Base-by-base conservation (phyloP, 2,113 vertebrate genomes). In the Plecturocebus donacophilus region DNA sequence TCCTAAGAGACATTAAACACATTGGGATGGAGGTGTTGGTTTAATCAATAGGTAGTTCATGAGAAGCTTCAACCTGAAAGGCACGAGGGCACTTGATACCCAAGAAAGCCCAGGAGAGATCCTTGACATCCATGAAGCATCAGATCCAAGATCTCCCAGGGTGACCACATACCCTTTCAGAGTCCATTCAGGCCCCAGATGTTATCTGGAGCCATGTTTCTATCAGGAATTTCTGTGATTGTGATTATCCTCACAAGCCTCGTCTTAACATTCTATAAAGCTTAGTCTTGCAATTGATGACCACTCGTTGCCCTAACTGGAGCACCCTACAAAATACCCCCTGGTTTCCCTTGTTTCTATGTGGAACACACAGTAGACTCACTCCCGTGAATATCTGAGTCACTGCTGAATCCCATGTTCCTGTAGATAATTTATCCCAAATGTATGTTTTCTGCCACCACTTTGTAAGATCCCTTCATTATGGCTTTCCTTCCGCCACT, bases 11-110 rank as follows among this genome's bases (percentile, higher is more conserved):
- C 54, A 76, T 13, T 52, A 56, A n/a, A 27, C 10, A 25, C 64
- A 1, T 0, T 1, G 66, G 32, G 30, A 56, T 1, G 1, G 30
- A n/a, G 14, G 25, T 8, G 13, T 21, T 76, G 17, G 7, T 54
- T 81, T 89, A 58, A 45, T 68, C 27, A 49, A 0, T 45, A n/a
- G 42, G n/a, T 1, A 20, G 45, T 35, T 47, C 54, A 49, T 21
- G 20, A 6, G 58, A 47, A n/a, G 20, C 85, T 81, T 13, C 27
- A 58, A 56, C 40, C 32, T 56, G n/a, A 38, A 82, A 61, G n/a
- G 23, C 25, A 5, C 0, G 8, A 52, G 20, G 20, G 16, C 80
- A 56, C 76, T 25, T 27, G 20, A 87, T 21, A 49, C 21, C 6
- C 73, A 49, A 47, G 45, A 32, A 17, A 23, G 3, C 47, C 27